These are phyloP conservation scores for Luperina testacea DNA, from an alignment of 2,888 invertebrate genomes.

Conservation along the genomic window DNA sequence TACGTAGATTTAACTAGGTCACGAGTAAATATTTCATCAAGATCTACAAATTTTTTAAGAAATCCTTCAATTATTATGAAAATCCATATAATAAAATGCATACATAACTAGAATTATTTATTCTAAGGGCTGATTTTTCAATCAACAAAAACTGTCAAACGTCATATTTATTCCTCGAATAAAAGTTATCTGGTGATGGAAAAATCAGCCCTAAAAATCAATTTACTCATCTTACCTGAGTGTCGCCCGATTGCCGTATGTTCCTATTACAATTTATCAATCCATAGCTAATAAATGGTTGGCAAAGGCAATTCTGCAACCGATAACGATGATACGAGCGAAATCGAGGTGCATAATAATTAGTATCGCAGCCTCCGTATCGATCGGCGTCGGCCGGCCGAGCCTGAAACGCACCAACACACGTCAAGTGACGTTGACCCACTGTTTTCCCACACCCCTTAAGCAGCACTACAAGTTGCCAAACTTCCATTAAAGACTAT, in stretches of 20 bases:
- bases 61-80: not conserved
- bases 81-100: not conserved
- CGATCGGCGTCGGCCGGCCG: constrained; percentile 12
- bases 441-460: not conserved
- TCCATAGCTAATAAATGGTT: not conserved
- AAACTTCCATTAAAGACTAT: not conserved
- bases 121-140: no score
- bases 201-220: not conserved
- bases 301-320: constrained; percentile 22
- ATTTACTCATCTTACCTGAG: constrained; percentile 19
- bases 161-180: no score
- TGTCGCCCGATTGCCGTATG: not conserved
- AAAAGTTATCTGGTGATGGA: no score
- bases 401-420: constrained; percentile 1
- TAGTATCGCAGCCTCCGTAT: constrained; percentile 15
- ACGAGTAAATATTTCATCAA: not conserved
- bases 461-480: not conserved
- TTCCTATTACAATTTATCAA: not conserved
- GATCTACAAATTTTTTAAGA: not conserved
- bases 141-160: no score
- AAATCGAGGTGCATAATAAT: constrained; percentile 1
- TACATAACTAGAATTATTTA: no score
- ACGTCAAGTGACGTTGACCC: not conserved
- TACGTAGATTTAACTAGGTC: not conserved
- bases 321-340: not conserved